phyloP scores from a whole-genome alignment of 1,140 invertebrate species.

The Muscidifurax raptorellus region DNA sequence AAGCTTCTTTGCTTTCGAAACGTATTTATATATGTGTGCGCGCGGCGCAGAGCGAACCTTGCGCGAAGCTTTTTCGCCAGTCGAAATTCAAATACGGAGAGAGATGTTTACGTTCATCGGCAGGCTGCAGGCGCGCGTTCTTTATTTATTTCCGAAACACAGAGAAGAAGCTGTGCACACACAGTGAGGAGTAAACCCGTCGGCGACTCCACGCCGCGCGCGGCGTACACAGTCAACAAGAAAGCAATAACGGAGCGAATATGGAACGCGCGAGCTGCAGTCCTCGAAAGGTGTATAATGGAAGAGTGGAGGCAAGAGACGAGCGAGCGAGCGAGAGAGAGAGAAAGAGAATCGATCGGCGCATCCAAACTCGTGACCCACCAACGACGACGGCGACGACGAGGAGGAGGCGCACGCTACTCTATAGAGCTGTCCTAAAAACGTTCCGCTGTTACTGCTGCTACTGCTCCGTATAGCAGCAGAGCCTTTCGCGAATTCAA shows the following conservation, averaged over 20 bases:
- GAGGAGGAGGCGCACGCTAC: slow-evolving; percentile 29
- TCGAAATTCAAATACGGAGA: slow-evolving; percentile 22
- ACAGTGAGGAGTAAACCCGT: not conserved
- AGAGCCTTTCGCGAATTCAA: slow-evolving; percentile 1
- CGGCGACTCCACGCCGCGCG: not conserved
- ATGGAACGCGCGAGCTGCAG: not conserved
- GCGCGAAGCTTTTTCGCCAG: not conserved
- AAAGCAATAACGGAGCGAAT: slow-evolving; percentile 12
- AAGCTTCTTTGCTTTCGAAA: not conserved
- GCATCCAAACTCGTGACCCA: slow-evolving; percentile 57
- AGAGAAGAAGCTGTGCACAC: not conserved
- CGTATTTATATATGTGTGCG: not conserved
- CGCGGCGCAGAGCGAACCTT: not conserved
- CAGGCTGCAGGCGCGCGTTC: not conserved
- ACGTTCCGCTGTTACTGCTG: slow-evolving; percentile 28
- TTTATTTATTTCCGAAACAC: slow-evolving; percentile 35
- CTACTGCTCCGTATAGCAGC: no score
- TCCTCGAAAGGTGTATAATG: slow-evolving; percentile 22
- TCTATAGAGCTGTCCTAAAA: slow-evolving; percentile 56
- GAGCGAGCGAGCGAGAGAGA: no score
- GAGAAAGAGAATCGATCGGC: slow-evolving; percentile 53
- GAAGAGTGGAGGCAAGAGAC: slow-evolving; percentile 11
- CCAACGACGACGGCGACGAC: slow-evolving; percentile 30
- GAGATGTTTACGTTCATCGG: slow-evolving; percentile 22
- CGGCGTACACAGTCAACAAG: slow-evolving; percentile 10